Conservation (phyloP, 2,888 invertebrate genomes). For the Agapetus fuscipes region DNA sequence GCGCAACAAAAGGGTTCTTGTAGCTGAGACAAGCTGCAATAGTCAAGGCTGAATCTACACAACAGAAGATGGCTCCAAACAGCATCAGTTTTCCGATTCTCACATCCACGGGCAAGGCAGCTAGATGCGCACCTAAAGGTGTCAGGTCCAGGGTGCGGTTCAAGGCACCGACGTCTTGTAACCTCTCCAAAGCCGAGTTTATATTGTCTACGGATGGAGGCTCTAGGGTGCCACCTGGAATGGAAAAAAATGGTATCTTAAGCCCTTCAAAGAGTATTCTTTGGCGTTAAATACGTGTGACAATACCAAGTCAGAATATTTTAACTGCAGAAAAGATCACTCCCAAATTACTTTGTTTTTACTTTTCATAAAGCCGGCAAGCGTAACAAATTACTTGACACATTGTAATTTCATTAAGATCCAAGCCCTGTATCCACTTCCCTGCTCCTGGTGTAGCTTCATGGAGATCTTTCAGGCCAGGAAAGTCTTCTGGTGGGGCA, state of each 20-base stretch:
- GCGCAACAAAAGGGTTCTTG: conserved; percentile 68
- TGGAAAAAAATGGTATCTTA: conserved; percentile 10
- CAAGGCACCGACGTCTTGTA: conserved; percentile 72
- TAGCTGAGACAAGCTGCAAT: conserved; percentile 78
- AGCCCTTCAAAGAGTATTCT: no score
- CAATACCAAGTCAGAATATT: no score
- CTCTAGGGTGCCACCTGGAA: conserved; percentile 57
- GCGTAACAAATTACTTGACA: no score
- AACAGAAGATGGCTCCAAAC: conserved; percentile 85
- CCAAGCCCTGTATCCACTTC: no score
- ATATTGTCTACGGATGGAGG: conserved; percentile 61
- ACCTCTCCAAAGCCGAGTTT: conserved; percentile 55
- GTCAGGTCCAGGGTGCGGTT: conserved; percentile 67
- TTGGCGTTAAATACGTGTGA: no score
- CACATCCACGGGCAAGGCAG: conserved; percentile 83
- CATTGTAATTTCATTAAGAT: no score
- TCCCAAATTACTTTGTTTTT: no score
- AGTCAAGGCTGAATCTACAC: conserved; percentile 84
- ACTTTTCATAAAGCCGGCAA: no score
- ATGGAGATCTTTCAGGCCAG: no score
- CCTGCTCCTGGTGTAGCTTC: no score
- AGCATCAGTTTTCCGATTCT: conserved; percentile 88
- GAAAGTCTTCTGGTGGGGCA: no score
- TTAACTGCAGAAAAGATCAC: no score
- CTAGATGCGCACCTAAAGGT: conserved; percentile 77